Conservation (phyloP, 1,140 invertebrate species). For the Orussus abietinus region DNA sequence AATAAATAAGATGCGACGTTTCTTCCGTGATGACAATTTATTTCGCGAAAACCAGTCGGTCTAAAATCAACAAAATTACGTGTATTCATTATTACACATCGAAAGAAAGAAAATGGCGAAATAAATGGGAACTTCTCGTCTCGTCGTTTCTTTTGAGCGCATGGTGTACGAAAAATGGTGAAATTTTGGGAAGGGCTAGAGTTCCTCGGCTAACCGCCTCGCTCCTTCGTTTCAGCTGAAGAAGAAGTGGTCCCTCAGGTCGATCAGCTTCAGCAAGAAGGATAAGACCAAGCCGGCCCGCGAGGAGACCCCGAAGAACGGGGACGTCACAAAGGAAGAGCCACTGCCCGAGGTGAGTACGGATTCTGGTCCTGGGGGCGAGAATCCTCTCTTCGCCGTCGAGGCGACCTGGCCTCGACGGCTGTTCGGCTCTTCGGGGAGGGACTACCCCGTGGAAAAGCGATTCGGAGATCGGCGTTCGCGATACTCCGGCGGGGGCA, state of each 20-base stretch:
- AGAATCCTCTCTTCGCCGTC: slow-evolving; percentile 1
- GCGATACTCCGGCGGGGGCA: no score
- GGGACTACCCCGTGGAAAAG: no score
- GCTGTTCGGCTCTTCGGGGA: slow-evolving; percentile 2
- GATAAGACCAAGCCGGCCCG: slow-evolving; percentile 74
- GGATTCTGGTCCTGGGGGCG: background rate
- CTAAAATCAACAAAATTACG: no score
- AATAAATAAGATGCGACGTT: no score
- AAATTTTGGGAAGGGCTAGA: background rate
- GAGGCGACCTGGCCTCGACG: background rate
- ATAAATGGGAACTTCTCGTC: no score
- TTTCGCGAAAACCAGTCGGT: no score
- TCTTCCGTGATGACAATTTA: no score
- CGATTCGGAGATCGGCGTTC: no score
- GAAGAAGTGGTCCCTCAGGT: slow-evolving; percentile 84
- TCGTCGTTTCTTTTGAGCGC: no score
- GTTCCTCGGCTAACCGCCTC: no score
- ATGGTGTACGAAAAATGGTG: background rate
- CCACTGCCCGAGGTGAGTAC: slow-evolving; percentile 51
- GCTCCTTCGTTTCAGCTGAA: slow-evolving; percentile 56
- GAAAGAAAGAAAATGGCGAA: no score
- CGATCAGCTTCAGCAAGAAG: slow-evolving; percentile 78
- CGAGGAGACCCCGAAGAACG: slow-evolving; percentile 48
- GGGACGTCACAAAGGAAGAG: slow-evolving; percentile 50
- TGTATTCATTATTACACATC: no score